Evolutionary conservation across 2,797 vertebrate species (phyloP).

Genomic region (Clarias pachynema): DNA sequence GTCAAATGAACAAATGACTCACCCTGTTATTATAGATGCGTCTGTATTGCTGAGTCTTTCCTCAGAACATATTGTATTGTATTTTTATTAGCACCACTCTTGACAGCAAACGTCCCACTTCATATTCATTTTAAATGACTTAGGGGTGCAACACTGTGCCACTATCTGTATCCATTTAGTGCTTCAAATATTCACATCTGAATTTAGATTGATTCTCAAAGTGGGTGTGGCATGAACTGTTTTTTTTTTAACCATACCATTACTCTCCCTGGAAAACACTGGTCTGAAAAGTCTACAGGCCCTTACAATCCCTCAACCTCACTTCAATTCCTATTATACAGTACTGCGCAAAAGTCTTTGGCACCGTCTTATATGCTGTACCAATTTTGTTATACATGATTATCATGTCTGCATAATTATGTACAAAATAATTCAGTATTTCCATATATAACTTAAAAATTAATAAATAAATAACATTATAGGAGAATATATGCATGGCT

Average conservation of each 20-base stretch:
- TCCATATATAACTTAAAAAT: too few relatives aligned
- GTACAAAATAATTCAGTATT: too few relatives aligned
- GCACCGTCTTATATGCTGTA: too few relatives aligned
- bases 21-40: conserved; percentile 64
- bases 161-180: background rate
- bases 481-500: too few relatives aligned
- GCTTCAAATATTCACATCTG: background rate
- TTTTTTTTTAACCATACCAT: background rate
- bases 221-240: background rate
- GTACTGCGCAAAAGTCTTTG: too few relatives aligned
- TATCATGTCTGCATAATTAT: too few relatives aligned
- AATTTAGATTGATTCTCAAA: background rate
- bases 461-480: too few relatives aligned
- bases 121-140: conserved; percentile 63
- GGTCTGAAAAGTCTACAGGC: background rate
- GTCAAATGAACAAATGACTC: conserved; percentile 41
- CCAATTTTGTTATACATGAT: too few relatives aligned
- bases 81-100: conserved; percentile 72
- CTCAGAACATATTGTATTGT: conserved; percentile 67
- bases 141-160: background rate
- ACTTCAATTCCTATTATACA: background rate
- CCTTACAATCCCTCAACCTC: background rate
- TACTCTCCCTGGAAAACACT: background rate
- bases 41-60: conserved; percentile 61
- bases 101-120: conserved; percentile 55